A percentile compares a stretch with the other conserved stretches of the same genome.
Conservation (phyloP, 2,797 vertebrate species). For the Craterocephalus amniculus region DNA sequence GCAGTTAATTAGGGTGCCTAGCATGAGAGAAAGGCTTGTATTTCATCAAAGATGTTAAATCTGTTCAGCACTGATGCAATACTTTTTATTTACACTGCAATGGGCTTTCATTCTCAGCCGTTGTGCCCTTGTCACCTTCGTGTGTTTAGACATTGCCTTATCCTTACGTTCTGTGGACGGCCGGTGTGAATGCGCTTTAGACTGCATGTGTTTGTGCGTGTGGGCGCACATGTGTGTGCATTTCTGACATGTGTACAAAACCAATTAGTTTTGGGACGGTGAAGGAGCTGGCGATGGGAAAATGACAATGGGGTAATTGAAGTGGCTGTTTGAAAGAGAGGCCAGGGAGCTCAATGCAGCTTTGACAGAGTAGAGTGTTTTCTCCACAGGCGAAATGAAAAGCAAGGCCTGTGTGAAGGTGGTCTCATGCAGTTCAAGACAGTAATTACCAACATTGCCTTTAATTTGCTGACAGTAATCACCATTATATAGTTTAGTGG, state of each 20-base stretch:
- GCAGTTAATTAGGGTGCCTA: slow-evolving; percentile 69
- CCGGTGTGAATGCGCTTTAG: slow-evolving; percentile 22
- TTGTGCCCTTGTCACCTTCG: slow-evolving; percentile 62
- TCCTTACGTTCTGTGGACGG: slow-evolving; percentile 49
- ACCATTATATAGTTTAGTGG: slow-evolving; percentile 12
- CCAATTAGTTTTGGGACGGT: slow-evolving; percentile 78
- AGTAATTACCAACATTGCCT: slow-evolving; percentile 56
- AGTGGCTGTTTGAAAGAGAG: slow-evolving; percentile 69
- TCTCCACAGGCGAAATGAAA: slow-evolving; percentile 50
- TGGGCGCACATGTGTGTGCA: slow-evolving; percentile 35
- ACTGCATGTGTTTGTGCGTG: slow-evolving; percentile 13
- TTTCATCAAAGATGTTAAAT: slow-evolving; percentile 55
- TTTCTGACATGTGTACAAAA: slow-evolving; percentile 74
- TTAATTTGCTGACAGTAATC: slow-evolving; percentile 41
- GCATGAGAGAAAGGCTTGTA: slow-evolving; percentile 31
- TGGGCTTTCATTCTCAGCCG: slow-evolving; percentile 40
- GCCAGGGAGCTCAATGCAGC: slow-evolving; percentile 70
- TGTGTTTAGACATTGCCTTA: slow-evolving; percentile 58
- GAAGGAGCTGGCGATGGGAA: slow-evolving; percentile 67
- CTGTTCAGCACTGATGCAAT: slow-evolving; percentile 52
- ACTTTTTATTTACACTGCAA: slow-evolving; percentile 52
- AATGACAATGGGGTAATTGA: slow-evolving; percentile 79
- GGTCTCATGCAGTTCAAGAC: slow-evolving; percentile 42
- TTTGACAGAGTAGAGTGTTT: slow-evolving; percentile 64
- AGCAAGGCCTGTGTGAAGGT: slow-evolving; percentile 48